Evolutionary conservation across 2,113 vertebrate genomes (phyloP).

Genomic region (Pteronura brasiliensis): DNA sequence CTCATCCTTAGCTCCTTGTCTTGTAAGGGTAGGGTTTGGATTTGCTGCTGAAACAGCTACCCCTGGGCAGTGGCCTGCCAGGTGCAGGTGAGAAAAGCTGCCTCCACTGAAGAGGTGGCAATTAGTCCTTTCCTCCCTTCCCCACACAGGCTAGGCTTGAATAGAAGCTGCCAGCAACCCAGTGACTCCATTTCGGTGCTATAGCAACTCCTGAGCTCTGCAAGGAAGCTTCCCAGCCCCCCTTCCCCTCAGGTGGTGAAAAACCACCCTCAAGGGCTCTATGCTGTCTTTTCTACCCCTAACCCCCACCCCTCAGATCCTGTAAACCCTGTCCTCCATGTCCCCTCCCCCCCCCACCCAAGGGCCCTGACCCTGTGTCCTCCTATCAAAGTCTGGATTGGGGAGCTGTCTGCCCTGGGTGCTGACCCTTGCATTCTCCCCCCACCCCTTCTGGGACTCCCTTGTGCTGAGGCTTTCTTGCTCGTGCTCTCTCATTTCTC

Average conservation of each 20-base stretch:
- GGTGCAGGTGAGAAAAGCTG: not conserved
- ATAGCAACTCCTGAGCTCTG: conserved; percentile 77
- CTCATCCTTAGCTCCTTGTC: not conserved
- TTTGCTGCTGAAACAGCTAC: not conserved
- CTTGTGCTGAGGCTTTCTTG: not conserved
- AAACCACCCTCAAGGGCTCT: conserved; percentile 56
- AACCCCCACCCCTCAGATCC: not conserved
- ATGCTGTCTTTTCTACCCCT: conserved; percentile 37
- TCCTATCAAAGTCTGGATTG: not conserved
- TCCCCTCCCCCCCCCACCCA: not conserved
- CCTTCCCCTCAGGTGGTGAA: conserved; percentile 52
- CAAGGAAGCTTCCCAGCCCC: conserved; percentile 48
- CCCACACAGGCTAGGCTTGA: not conserved
- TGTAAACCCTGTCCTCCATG: not conserved
- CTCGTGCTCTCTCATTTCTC: fast-evolving
- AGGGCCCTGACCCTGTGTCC: conserved; percentile 47
- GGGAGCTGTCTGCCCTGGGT: not conserved
- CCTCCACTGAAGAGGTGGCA: conserved; percentile 35
- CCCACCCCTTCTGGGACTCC: not conserved
- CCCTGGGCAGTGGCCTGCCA: not conserved
- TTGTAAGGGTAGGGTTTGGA: not conserved
- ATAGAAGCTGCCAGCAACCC: conserved; percentile 46
- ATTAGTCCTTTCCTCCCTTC: conserved; percentile 57
- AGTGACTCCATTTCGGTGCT: conserved; percentile 59
- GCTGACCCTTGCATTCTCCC: not conserved